Evolutionary conservation across 2,797 vertebrate species (phyloP).

Genomic region (Notolabrus celidotus): DNA sequence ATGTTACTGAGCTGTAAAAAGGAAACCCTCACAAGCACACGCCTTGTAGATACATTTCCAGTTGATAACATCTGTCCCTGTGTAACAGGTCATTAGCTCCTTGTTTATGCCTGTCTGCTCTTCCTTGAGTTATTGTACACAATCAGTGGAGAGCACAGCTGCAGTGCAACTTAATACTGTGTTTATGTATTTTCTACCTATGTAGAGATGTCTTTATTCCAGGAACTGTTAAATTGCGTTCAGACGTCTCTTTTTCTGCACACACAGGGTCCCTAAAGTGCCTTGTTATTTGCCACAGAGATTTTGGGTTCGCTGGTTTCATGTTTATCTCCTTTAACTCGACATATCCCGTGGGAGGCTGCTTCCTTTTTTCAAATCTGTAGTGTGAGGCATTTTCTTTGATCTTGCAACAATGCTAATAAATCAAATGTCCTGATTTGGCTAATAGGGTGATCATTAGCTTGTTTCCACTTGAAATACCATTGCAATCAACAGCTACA

Average conservation of each 20-base stretch:
- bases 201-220: conserved; percentile 47
- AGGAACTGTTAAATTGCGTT: conserved; percentile 42
- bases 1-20: conserved; percentile 57
- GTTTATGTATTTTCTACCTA: conserved; percentile 53
- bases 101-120: conserved; percentile 68
- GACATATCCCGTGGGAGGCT: conserved; percentile 56
- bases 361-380: conserved; percentile 40
- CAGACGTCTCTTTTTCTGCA: conserved; percentile 56
- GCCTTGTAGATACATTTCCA: conserved; percentile 28
- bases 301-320: conserved; percentile 51
- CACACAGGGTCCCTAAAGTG: conserved; percentile 65
- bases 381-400: conserved; percentile 48
- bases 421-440: conserved; percentile 42
- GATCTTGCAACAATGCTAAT: conserved; percentile 56
- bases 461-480: conserved; percentile 44
- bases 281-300: conserved; percentile 68
- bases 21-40: conserved; percentile 25
- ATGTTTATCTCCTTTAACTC: conserved; percentile 62
- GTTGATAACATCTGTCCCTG: conserved; percentile 41
- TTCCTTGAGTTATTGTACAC: conserved; percentile 58
- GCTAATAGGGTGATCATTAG: conserved; percentile 44
- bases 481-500: conserved; percentile 43
- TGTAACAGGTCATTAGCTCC: conserved; percentile 62
- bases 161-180: conserved; percentile 24
- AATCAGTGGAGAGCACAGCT: conserved; percentile 41